These are phyloP conservation scores for Melanaphis sacchari DNA, from an alignment of 1,140 invertebrate species.

Conservation along the genomic window DNA sequence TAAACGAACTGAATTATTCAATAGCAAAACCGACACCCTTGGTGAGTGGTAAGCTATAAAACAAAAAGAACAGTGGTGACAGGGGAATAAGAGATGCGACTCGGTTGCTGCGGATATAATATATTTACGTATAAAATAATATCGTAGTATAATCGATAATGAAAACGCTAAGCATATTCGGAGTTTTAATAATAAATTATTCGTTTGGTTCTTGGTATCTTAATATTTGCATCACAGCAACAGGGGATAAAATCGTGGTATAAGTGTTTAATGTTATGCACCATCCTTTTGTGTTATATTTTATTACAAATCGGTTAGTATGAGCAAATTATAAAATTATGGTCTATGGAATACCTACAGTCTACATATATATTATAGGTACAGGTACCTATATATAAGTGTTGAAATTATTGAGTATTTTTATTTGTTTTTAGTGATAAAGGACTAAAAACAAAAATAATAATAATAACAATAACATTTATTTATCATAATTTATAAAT, in stretches of 20 bases:
- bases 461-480: too few species aligned
- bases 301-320: background rate
- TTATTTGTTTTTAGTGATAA: too few species aligned
- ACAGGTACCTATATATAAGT: background rate
- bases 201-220: background rate
- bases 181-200: constrained; percentile 17
- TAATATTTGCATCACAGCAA: background rate
- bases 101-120: background rate
- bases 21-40: constrained; percentile 52
- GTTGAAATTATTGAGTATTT: background rate
- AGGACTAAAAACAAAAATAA: too few species aligned
- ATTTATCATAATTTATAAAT: too few species aligned
- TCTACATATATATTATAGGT: too few species aligned
- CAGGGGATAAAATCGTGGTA: background rate
- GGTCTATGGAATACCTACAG: too few species aligned
- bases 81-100: background rate
- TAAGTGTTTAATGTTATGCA: background rate
- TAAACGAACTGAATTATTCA: constrained; percentile 55
- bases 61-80: background rate
- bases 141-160: background rate
- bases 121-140: background rate
- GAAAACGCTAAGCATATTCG: background rate
- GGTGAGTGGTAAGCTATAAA: too few species aligned
- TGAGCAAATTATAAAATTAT: background rate
- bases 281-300: background rate